phyloP scores from a whole-genome alignment of 1,140 invertebrate genomes.

The Lordiphosa stackelbergi region DNA sequence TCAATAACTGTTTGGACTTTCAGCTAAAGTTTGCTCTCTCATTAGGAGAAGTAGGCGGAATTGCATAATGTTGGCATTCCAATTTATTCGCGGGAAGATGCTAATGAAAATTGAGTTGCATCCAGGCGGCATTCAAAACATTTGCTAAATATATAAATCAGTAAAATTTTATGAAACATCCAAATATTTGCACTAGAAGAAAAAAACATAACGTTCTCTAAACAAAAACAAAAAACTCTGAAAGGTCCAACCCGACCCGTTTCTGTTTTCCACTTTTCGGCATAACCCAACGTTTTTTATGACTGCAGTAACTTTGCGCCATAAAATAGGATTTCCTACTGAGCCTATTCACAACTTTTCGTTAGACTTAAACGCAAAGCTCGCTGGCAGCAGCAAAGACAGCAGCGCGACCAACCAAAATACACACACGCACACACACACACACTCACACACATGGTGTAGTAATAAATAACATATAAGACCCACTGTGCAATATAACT shows the following conservation, averaged over 20 bases:
- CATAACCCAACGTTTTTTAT: constrained; percentile 65
- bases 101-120: not conserved
- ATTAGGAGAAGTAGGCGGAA: too few species aligned
- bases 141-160: not conserved
- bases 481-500: too few species aligned
- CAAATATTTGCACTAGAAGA: constrained; percentile 5
- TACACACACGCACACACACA: constrained; percentile 16
- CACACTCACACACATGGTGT: constrained; percentile 21
- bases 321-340: constrained; percentile 76
- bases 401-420: constrained; percentile 39
- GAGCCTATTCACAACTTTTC: constrained; percentile 76
- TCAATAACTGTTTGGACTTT: too few species aligned
- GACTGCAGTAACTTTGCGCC: constrained; percentile 73
- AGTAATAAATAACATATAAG: constrained; percentile 72
- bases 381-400: constrained; percentile 50
- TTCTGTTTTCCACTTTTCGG: constrained; percentile 1
- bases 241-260: constrained; percentile 9
- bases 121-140: not conserved
- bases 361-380: constrained; percentile 75
- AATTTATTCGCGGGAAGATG: too few species aligned
- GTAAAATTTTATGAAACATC: too few species aligned
- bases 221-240: not conserved
- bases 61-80: too few species aligned
- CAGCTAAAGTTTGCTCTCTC: too few species aligned
- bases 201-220: not conserved